Evolutionary conservation across 2,797 vertebrate species (phyloP).

Genomic region (Garrulus glandarius): DNA sequence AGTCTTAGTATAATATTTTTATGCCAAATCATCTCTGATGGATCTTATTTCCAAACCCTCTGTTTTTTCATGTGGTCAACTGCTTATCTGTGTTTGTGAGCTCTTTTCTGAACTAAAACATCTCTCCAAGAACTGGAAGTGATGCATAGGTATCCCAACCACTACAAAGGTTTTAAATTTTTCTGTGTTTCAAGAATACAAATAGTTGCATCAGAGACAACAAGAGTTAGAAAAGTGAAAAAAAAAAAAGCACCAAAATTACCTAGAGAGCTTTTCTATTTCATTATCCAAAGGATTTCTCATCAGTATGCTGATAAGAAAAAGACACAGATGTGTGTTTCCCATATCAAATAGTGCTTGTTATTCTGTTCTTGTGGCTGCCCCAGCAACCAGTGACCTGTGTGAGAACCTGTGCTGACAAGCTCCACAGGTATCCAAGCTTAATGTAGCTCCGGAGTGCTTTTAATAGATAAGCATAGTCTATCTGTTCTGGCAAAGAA

Average conservation of each 20-base stretch:
- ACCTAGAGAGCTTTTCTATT: background rate
- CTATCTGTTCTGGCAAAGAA: constrained; percentile 68
- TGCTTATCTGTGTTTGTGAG: background rate
- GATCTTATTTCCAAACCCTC: background rate
- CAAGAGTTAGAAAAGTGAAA: background rate
- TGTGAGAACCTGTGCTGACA: constrained; percentile 66
- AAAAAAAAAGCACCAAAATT: background rate
- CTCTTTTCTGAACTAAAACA: background rate
- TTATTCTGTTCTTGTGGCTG: constrained; percentile 61
- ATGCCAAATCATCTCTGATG: background rate
- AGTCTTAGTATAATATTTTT: background rate
- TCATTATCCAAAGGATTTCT: background rate
- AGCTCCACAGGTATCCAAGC: constrained; percentile 73
- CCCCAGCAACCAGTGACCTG: constrained; percentile 67
- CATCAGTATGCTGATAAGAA: background rate
- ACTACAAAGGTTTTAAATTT: background rate
- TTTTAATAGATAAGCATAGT: constrained; percentile 74
- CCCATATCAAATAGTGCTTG: constrained; percentile 35
- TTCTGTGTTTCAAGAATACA: background rate
- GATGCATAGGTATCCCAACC: background rate
- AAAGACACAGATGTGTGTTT: constrained; percentile 1
- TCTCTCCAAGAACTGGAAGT: background rate
- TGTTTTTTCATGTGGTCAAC: background rate
- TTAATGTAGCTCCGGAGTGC: constrained; percentile 65
- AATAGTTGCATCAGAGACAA: background rate